Conservation (phyloP, 2,888 invertebrate genomes). For the Argyresthia albistria region DNA sequence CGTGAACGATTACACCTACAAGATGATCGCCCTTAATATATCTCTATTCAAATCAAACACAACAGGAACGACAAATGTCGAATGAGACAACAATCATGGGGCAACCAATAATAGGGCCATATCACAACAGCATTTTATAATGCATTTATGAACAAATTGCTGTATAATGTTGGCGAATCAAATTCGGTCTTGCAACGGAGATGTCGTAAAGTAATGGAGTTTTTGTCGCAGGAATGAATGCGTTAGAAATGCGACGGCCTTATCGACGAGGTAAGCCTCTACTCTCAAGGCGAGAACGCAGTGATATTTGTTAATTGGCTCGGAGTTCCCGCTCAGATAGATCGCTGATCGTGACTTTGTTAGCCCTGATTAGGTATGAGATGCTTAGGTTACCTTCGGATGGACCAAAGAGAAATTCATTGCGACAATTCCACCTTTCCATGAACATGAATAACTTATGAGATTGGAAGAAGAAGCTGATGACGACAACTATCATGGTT, state of each 20-base stretch:
- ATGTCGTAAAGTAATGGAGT: neutral
- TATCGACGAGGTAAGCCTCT: slow-evolving; percentile 44
- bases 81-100: slow-evolving; percentile 1
- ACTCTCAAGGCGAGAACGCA: slow-evolving; percentile 53
- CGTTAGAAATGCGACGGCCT: slow-evolving; percentile 60
- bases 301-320: slow-evolving; percentile 48
- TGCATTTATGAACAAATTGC: neutral
- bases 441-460: no score
- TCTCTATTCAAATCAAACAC: neutral
- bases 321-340: slow-evolving; percentile 23
- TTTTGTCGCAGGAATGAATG: slow-evolving; percentile 9
- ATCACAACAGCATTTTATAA: no score
- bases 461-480: no score
- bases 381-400: neutral
- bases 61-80: neutral
- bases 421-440: no score
- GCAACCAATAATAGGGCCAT: neutral
- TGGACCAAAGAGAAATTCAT: neutral
- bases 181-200: neutral
- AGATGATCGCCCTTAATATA: slow-evolving; percentile 1
- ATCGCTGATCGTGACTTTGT: slow-evolving; percentile 8
- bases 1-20: slow-evolving; percentile 43
- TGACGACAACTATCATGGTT: no score
- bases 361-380: slow-evolving; percentile 7
- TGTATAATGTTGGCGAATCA: neutral